Evolutionary conservation across 2,888 invertebrate genomes (phyloP), one percentile per base, ranked within the genome.

Genomic region (Linyphia triangularis): DNA sequence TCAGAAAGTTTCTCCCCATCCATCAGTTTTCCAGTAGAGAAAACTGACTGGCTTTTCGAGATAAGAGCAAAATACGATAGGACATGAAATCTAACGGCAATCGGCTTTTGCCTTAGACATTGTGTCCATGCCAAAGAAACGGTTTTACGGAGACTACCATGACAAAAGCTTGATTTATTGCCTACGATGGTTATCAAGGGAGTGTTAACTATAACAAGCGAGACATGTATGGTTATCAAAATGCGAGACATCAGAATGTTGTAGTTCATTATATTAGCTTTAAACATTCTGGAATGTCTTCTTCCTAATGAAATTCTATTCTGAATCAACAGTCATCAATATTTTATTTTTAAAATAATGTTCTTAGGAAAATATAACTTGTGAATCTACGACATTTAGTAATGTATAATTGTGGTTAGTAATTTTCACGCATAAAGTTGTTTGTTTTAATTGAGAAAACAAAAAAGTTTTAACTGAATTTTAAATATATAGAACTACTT

Each of bases 71-170:
- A 19, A 16, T 37, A 19, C 10, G 30, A 5, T 19, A n/a, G 5
- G n/a, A 28, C 1, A 67, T 51, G 51, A 51, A 33, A 33, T 33
- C 43, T 26, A 26, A 40, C 24, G 70, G 70, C 70, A 70, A 70
- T 70, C 70, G 0, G 43, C 43, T 70, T 70, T 70, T 43, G 13
- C 70, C 70, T 43, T n/a, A 26, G n/a, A 43, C n/a, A 26, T 70
- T 24, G 28, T 70, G 26, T 51, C 6, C 16, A 9, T 70, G 26
- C 70, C 16, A 24, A 28, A 26, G 40, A 70, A 70, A 28, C 33
- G 43, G 43, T 7, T 70, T 70, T 70, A 70, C 33, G 16, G 43
- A 24, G 16, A 51, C 51, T 51, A 51, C n/a, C 5, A 51, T n/a
- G n/a, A n/a, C 51, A 5, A 9, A 5, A 13, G n/a, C 51, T 51